Evolutionary conservation across 2,113 vertebrate genomes (phyloP), one percentile per base, ranked within the genome.

Genomic region (Circaetus gallicus): DNA sequence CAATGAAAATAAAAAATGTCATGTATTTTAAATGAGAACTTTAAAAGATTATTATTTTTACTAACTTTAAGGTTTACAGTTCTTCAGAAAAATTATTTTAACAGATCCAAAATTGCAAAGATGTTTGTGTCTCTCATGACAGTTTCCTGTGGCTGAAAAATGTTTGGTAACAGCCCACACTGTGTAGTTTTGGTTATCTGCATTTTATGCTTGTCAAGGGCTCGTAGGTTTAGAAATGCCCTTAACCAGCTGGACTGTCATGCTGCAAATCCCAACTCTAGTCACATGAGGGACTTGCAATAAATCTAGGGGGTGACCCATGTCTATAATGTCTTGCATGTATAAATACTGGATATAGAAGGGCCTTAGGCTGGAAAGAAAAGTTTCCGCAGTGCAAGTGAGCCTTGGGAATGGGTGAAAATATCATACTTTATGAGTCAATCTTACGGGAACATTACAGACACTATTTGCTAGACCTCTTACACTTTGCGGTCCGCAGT

Each of bases 11-110:
- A 93, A 96, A 96, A 96, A 96, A 88, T 36, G 1, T 95, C 81
- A 63, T 91, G 84, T 95, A 97, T 98, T 97, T 97, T 97, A 97
- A 97, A 87, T 96, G 88, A 97, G 47, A 90, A 77, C 82, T 95
- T 96, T 80, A 94, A 82, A 95, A 95, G 80, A 52, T 94, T 67
- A 71, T 96, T 92, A 38, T 93, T 98, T 92, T 93, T 82, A 56
- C 53, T 83, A 8, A 43, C 82, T 73, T 80, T 42, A 91, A 95
- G 25, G 25, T 79, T 79, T 85, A 31, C 14, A 52, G 12, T 71
- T 91, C 32, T 91, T 80, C 73, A 79, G 53, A 80, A 80, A 81
- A 63, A 13, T 16, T 83, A 22, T 49, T 38, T 14, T 36, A 58
- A 43, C 22, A 13, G 24, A 36, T 82, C 28, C 61, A 36, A 56